Percentiles rank a stretch among this genome's conserved stretches.
Conservation (phyloP, 2,888 invertebrate genomes). For the Branchellion lobata region DNA sequence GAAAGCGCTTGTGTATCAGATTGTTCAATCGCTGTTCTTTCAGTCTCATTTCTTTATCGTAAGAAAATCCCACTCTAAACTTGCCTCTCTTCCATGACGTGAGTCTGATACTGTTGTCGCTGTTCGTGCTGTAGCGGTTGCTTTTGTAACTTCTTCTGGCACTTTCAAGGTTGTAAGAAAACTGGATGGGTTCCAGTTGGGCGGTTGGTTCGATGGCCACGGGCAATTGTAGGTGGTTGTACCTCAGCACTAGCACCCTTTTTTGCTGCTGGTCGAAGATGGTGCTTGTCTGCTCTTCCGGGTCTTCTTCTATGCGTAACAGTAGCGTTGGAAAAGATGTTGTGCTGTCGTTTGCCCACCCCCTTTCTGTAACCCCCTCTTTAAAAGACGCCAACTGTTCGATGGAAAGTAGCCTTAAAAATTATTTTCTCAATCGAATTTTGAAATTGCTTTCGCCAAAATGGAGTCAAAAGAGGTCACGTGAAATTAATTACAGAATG, state of each 20-base stretch:
- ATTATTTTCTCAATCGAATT: too few relatives aligned
- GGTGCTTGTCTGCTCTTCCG: conserved; percentile 82
- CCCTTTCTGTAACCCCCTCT: too few relatives aligned
- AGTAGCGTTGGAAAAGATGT: background rate
- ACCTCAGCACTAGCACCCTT: conserved; percentile 80
- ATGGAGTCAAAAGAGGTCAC: too few relatives aligned
- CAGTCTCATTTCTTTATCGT: conserved; percentile 21
- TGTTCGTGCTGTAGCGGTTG: background rate
- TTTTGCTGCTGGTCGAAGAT: conserved; percentile 82
- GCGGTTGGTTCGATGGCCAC: conserved; percentile 59
- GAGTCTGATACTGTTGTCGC: background rate
- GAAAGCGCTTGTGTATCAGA: background rate
- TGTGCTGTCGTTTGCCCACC: background rate
- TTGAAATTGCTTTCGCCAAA: too few relatives aligned
- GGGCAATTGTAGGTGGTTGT: conserved; percentile 86
- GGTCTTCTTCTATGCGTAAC: conserved; percentile 68
- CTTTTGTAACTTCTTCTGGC: conserved; percentile 75
- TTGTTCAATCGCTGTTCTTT: conserved; percentile 14
- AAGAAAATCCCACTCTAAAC: background rate
- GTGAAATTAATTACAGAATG: too few relatives aligned
- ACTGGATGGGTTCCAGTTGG: conserved; percentile 76
- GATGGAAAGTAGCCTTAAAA: too few relatives aligned
- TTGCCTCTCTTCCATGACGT: conserved; percentile 7
- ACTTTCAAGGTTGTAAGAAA: conserved; percentile 82
- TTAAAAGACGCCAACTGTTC: background rate